A percentile compares a stretch with the other conserved stretches of the same genome.
Conservation (phyloP, 2,797 vertebrate species). For the Nyctibius grandis region DNA sequence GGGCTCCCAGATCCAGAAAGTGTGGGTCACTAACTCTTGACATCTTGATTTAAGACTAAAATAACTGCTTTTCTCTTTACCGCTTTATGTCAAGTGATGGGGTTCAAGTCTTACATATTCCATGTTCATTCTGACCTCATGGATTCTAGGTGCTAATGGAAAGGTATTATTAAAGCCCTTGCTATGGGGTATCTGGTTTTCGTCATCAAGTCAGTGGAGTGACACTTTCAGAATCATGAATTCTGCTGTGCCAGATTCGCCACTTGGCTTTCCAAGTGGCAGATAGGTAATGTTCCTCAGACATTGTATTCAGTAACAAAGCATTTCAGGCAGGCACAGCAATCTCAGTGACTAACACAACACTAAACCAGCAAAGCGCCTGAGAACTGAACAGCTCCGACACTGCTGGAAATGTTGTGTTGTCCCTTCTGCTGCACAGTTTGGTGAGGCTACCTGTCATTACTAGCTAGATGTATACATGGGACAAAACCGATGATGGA, state of each 20-base stretch:
- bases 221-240: background rate
- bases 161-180: background rate
- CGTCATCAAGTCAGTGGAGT: background rate
- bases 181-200: background rate
- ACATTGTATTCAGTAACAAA: background rate
- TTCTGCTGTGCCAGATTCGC: accelerated
- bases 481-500: background rate
- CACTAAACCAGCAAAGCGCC: background rate
- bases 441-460: background rate
- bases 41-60: background rate
- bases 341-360: background rate
- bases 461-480: background rate
- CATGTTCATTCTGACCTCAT: background rate
- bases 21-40: background rate
- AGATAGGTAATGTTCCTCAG: background rate
- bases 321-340: background rate
- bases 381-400: background rate
- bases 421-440: background rate
- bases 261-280: background rate
- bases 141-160: background rate
- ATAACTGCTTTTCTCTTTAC: background rate
- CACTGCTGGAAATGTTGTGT: background rate
- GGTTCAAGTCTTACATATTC: background rate
- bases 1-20: background rate
- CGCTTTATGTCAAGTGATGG: background rate